Percentiles rank a stretch among this genome's conserved stretches.
phyloP scores from a whole-genome alignment of 2,797 vertebrate species.

The Antrozous pallidus region DNA sequence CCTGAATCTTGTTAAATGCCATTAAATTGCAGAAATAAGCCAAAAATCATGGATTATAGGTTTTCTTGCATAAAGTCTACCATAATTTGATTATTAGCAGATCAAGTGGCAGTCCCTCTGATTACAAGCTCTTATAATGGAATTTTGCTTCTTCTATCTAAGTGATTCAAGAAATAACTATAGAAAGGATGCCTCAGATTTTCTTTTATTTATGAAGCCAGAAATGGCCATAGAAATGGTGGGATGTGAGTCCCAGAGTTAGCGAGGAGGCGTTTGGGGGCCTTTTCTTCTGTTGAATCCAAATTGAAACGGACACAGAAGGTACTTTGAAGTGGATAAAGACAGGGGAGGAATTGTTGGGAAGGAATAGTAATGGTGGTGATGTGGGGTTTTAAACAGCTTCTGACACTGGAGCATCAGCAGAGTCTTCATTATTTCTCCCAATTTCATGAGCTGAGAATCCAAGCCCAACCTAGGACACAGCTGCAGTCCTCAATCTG shows the following conservation, averaged over 20 bases:
- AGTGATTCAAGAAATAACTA: constrained; percentile 29
- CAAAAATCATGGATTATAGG: not conserved
- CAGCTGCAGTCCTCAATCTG: not conserved
- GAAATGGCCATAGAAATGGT: not conserved
- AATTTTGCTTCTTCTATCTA: constrained; percentile 40
- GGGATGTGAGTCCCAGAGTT: not conserved
- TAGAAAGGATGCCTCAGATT: not conserved
- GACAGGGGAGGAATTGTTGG: not conserved
- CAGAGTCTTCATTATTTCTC: not conserved
- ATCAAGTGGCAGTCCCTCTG: constrained; percentile 10
- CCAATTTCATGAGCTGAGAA: not conserved
- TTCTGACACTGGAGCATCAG: not conserved
- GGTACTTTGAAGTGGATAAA: not conserved
- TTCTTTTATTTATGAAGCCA: not conserved
- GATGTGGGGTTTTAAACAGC: not conserved
- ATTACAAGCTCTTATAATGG: not conserved
- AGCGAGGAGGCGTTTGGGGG: not conserved
- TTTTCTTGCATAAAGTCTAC: not conserved
- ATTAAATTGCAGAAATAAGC: constrained; percentile 45
- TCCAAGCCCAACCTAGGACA: accelerated
- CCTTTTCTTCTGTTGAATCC: not conserved
- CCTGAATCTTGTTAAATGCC: constrained; percentile 39
- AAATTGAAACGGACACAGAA: not conserved
- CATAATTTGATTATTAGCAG: constrained; percentile 32
- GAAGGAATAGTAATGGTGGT: not conserved